Percentiles rank a stretch among this genome's conserved stretches.
Evolutionary conservation across 2,797 vertebrate species (phyloP).

Genomic region (Brachyalestes nurse): DNA sequence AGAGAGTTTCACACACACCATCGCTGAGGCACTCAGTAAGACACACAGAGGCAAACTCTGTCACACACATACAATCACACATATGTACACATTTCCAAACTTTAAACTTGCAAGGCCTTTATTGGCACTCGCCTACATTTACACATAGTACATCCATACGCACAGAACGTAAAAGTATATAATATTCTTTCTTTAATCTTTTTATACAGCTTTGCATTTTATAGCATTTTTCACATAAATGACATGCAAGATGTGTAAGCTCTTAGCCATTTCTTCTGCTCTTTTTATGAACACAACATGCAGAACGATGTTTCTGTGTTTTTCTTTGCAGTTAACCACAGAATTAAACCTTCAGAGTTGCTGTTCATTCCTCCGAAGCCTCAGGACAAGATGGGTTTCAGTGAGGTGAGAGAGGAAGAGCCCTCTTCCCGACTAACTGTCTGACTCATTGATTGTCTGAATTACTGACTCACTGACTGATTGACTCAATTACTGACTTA

Average conservation of each 20-base stretch:
- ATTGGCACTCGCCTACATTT: no score
- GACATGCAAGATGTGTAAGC: no score
- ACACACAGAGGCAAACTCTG: conserved; percentile 45
- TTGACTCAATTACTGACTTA: not conserved
- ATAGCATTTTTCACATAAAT: no score
- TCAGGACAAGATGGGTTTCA: conserved; percentile 89
- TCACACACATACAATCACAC: conserved; percentile 35
- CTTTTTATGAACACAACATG: not conserved
- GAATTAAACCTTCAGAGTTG: conserved; percentile 84
- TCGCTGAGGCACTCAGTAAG: conserved; percentile 93
- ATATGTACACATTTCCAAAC: conserved; percentile 4
- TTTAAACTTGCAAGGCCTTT: no score
- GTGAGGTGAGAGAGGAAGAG: conserved; percentile 81
- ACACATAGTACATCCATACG: no score
- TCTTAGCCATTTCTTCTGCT: no score
- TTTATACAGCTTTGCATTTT: no score
- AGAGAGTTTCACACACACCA: conserved; percentile 88
- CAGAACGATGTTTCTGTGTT: not conserved
- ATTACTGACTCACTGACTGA: not conserved
- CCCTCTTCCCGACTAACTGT: not conserved
- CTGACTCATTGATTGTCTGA: not conserved
- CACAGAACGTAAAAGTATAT: no score
- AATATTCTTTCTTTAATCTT: no score
- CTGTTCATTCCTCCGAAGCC: conserved; percentile 74
- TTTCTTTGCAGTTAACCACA: conserved; percentile 84